Evolutionary conservation across 2,888 invertebrate species (phyloP).

Genomic region (Lymantria monacha): DNA sequence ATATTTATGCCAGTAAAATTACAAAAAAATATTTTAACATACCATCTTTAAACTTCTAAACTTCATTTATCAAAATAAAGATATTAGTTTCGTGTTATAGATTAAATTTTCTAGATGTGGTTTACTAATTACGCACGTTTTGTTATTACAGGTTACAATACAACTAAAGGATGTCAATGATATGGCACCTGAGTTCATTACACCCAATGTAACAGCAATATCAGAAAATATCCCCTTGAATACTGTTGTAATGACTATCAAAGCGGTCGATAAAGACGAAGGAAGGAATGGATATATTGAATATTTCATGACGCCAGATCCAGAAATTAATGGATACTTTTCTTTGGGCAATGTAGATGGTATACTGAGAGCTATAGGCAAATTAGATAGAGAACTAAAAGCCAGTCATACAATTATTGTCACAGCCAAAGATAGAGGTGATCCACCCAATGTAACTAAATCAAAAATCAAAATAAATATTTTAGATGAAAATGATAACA

Average conservation of each 20-base stretch:
- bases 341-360: constrained; percentile 94
- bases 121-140: constrained; percentile 2
- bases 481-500: constrained; percentile 94
- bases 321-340: constrained; percentile 86
- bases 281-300: constrained; percentile 95
- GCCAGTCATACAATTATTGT: constrained; percentile 89
- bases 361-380: constrained; percentile 90
- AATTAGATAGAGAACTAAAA: constrained; percentile 91
- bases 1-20: no score
- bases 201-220: constrained; percentile 89
- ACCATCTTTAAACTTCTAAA: no score
- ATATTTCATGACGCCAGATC: constrained; percentile 88
- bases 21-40: no score
- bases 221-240: constrained; percentile 93
- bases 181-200: constrained; percentile 92
- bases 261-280: constrained; percentile 94
- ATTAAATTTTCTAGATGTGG: no score
- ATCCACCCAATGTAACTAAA: constrained; percentile 88
- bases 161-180: constrained; percentile 95
- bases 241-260: constrained; percentile 93
- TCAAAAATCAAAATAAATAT: constrained; percentile 87
- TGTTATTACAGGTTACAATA: constrained; percentile 88
- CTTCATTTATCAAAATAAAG: no score
- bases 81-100: no score
- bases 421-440: constrained; percentile 94